Conservation (phyloP, 1,140 invertebrate genomes). For the Meloidogyne floridensis region DNA sequence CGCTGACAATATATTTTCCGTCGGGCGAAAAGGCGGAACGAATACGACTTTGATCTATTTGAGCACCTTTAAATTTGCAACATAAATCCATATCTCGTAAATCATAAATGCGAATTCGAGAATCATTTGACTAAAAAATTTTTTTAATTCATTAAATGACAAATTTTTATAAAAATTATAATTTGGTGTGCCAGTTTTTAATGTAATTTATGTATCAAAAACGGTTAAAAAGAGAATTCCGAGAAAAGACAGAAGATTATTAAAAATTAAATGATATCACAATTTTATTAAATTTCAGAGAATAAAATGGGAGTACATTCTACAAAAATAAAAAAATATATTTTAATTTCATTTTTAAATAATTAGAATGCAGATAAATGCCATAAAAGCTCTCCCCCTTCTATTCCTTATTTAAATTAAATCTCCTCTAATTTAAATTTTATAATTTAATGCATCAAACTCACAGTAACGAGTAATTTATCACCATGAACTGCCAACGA, state of each 20-base stretch:
- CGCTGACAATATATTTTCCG: slow-evolving; percentile 93
- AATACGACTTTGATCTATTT: slow-evolving; percentile 94
- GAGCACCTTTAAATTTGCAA: slow-evolving; percentile 92
- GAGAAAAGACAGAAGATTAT: too few relatives aligned
- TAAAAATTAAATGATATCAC: too few relatives aligned
- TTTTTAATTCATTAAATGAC: background rate
- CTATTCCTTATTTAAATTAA: too few relatives aligned
- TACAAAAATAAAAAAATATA: too few relatives aligned
- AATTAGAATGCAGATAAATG: too few relatives aligned
- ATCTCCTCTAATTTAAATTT: too few relatives aligned
- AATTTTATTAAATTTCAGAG: too few relatives aligned
- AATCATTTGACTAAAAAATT: slow-evolving; percentile 80
- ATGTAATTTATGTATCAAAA: background rate
- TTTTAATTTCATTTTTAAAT: too few relatives aligned
- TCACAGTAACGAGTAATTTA: slow-evolving; percentile 82
- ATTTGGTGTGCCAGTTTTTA: background rate
- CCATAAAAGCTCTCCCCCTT: too few relatives aligned
- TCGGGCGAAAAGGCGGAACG: slow-evolving; percentile 92
- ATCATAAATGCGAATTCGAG: slow-evolving; percentile 91
- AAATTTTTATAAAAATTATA: background rate
- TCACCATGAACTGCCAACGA: slow-evolving; percentile 76
- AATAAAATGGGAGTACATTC: too few relatives aligned
- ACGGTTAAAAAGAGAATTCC: background rate
- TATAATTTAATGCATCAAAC: background rate
- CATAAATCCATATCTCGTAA: slow-evolving; percentile 89